Evolutionary conservation across 2,113 vertebrate species (phyloP).

Genomic region (Anarhynchus alexandrinus): DNA sequence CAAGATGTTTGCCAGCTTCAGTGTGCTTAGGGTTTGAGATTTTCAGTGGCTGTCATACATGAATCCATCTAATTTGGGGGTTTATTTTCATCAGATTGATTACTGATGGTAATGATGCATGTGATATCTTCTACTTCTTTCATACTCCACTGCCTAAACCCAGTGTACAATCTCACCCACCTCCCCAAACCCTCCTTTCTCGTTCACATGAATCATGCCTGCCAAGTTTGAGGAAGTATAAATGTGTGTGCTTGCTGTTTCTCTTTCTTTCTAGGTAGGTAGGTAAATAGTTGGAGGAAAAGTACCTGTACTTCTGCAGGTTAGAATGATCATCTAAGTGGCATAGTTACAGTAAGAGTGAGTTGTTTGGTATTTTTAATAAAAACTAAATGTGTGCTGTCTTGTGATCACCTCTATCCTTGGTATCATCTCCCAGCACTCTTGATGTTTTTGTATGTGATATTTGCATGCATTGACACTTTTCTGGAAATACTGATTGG

Average conservation of each 20-base stretch:
- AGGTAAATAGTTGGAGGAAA: conserved; percentile 43
- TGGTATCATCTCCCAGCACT: conserved; percentile 34
- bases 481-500: conserved; percentile 4
- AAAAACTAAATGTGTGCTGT: conserved; percentile 56
- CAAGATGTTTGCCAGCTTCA: conserved; percentile 5
- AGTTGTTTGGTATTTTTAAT: conserved; percentile 56
- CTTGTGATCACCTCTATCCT: conserved; percentile 45
- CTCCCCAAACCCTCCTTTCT: neutral
- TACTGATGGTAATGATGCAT: conserved; percentile 39
- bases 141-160: neutral
- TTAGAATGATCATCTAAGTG: conserved; percentile 42
- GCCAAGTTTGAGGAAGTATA: conserved; percentile 35
- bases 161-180: neutral
- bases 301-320: conserved; percentile 24
- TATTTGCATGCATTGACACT: conserved; percentile 58
- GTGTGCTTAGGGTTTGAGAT: conserved; percentile 6
- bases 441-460: conserved; percentile 19
- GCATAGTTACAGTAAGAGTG: conserved; percentile 61
- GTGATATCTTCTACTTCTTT: conserved; percentile 9
- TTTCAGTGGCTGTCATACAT: neutral
- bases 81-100: conserved; percentile 19
- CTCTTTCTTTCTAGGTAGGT: conserved; percentile 46
- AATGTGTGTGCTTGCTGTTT: conserved; percentile 53
- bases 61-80: neutral
- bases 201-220: neutral